Percentiles rank a stretch among this genome's conserved stretches.
Conservation (phyloP, 1,140 invertebrate species). For the Probaryconus sp. region DNA sequence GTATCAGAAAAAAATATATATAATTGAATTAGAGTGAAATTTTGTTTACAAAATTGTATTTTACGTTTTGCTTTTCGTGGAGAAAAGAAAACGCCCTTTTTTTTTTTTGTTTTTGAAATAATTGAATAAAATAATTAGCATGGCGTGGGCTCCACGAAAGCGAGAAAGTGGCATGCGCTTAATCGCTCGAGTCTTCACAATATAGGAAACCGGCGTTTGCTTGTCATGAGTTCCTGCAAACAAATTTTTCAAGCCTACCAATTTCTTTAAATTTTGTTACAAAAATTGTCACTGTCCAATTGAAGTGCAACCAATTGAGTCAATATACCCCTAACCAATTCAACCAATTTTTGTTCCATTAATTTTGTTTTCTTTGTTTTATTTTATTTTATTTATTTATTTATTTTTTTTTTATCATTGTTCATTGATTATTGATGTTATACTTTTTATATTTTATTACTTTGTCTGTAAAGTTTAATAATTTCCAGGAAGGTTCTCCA, state of each 20-base stretch:
- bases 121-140: constrained; percentile 64
- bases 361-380: too few relatives aligned
- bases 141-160: constrained; percentile 71
- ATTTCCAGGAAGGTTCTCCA: constrained; percentile 77
- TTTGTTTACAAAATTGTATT: constrained; percentile 6
- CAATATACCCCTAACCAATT: constrained; percentile 76
- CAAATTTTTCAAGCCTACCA: constrained; percentile 77
- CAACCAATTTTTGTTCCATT: constrained; percentile 63
- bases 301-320: constrained; percentile 72
- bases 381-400: constrained; percentile 22
- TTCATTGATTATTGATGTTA: too few relatives aligned
- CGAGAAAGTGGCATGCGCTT: constrained; percentile 77
- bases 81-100: constrained; percentile 42
- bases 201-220: constrained; percentile 77
- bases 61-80: constrained; percentile 4
- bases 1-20: constrained; percentile 60
- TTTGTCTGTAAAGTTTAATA: constrained; percentile 21
- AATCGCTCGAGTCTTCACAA: constrained; percentile 78
- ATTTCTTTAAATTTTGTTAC: constrained; percentile 76
- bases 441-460: constrained; percentile 41
- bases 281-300: constrained; percentile 78
- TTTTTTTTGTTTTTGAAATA: constrained; percentile 50
- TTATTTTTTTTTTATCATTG: constrained; percentile 57
- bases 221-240: constrained; percentile 75
- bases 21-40: constrained; percentile 34